Conservation (phyloP, 1,140 invertebrate genomes). For the Steinernema feltiae region DNA sequence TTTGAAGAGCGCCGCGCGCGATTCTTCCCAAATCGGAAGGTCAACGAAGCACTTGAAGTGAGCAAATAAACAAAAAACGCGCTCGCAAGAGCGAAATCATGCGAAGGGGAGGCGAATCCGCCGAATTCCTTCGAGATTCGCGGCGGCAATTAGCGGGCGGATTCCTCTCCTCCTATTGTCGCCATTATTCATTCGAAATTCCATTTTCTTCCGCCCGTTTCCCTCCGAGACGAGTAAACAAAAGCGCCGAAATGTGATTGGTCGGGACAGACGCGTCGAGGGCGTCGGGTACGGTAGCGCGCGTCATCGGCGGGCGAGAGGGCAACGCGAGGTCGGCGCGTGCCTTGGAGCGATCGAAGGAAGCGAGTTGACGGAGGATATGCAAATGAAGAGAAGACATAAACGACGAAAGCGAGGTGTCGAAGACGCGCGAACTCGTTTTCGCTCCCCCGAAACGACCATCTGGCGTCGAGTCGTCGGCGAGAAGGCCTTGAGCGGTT, state of each 20-base stretch:
- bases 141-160: neutral
- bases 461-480: neutral
- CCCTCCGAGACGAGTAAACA: neutral
- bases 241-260: slow-evolving; percentile 5
- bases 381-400: slow-evolving; percentile 6
- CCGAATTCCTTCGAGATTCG: too few species aligned
- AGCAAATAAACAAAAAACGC: slow-evolving; percentile 3
- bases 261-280: neutral
- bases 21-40: neutral
- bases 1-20: neutral
- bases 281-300: neutral
- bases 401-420: neutral
- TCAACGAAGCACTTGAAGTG: neutral
- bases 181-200: neutral
- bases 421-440: neutral
- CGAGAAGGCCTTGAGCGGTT: neutral
- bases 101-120: neutral
- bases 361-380: slow-evolving; percentile 3
- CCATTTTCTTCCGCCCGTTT: neutral
- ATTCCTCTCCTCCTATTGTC: neutral
- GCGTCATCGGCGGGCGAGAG: neutral
- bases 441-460: neutral
- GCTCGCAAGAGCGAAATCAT: neutral
- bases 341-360: neutral
- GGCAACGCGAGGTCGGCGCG: neutral